A percentile compares a stretch with the other conserved stretches of the same genome.
Conservation (phyloP, 2,888 invertebrate genomes). For the Sthenelais limicola region DNA sequence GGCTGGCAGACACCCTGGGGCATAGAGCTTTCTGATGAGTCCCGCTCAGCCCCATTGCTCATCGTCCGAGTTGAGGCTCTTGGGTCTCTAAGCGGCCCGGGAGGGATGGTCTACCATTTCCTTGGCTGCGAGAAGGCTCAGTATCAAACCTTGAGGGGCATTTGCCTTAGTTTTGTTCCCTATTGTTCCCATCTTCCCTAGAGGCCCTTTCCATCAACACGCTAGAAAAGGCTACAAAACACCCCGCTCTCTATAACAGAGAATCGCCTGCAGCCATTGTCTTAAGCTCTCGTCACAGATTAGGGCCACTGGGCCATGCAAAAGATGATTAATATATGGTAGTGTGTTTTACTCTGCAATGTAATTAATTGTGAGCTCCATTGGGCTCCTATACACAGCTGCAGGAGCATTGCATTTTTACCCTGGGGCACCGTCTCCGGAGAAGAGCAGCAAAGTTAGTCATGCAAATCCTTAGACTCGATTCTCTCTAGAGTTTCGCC, state of each 20-base stretch:
- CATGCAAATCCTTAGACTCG: too few relatives aligned
- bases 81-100: conserved; percentile 14
- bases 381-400: neutral
- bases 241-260: too few relatives aligned
- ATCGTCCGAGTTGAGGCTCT: neutral
- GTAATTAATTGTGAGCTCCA: conserved; percentile 18
- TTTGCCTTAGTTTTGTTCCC: conserved; percentile 24
- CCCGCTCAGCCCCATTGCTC: neutral
- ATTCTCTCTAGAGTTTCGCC: too few relatives aligned
- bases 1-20: too few relatives aligned
- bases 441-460: too few relatives aligned
- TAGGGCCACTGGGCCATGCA: conserved; percentile 20
- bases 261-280: conserved; percentile 18
- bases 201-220: neutral
- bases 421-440: too few relatives aligned
- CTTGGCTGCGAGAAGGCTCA: too few relatives aligned
- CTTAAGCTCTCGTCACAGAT: conserved; percentile 8
- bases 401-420: neutral
- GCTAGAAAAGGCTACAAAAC: conserved; percentile 5
- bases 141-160: too few relatives aligned
- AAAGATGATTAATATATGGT: conserved; percentile 28
- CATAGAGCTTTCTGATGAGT: conserved; percentile 23
- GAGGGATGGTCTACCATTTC: too few relatives aligned
- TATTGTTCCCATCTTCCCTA: conserved; percentile 12
- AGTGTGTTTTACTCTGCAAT: conserved; percentile 9